Evolutionary conservation across 2,888 invertebrate species (phyloP), one percentile per base, ranked within the genome.

Genomic region (Pomacea canaliculata): DNA sequence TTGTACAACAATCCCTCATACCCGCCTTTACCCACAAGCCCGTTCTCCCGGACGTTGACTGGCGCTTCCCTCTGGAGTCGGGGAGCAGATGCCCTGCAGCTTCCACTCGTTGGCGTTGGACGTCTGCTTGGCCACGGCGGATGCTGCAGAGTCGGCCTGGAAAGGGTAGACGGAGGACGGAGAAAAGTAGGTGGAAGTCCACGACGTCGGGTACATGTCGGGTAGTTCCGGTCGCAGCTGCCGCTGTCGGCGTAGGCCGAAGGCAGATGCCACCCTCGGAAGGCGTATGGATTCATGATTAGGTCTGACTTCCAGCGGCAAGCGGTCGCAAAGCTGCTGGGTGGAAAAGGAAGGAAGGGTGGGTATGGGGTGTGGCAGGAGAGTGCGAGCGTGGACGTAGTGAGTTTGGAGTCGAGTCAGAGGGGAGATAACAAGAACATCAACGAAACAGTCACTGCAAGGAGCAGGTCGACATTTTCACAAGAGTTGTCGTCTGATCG

Each of bases 231-330:
- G 73, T 87, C 87, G 80, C 85, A 86, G 76, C 85, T 86, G 19
- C 85, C 78, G 18, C 85, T 82, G 78, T 87, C 86, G 46, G 85
- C 81, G 76, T 87, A 87, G 27, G 87, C 86, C 59, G 82, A 68
- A n/a, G 87, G 87, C 75, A 87, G 78, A 78, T 87, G 87, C 87
- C 87, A 87, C 73, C 87, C 85, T 65, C 87, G 84, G 80, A 87
- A 85, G 69, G 86, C 83, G 80, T 87, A 87, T 16, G 87, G 87
- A 76, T 87, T 87, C 87, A 87, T 87, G 48, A 81, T 80, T 60
- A 82, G 79, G 23, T 46, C 51, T 1, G 51, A 1, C 1, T 10
- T 8, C 51, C 51, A 56, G 51, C 51, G 0, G 51, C 16, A 10
- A 16, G 19, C 5, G 49, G 19, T 62, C n/a, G 18, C 19, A 23